Evolutionary conservation across 2,797 vertebrate species (phyloP).

Genomic region (Rhabdophis nuchalis): DNA sequence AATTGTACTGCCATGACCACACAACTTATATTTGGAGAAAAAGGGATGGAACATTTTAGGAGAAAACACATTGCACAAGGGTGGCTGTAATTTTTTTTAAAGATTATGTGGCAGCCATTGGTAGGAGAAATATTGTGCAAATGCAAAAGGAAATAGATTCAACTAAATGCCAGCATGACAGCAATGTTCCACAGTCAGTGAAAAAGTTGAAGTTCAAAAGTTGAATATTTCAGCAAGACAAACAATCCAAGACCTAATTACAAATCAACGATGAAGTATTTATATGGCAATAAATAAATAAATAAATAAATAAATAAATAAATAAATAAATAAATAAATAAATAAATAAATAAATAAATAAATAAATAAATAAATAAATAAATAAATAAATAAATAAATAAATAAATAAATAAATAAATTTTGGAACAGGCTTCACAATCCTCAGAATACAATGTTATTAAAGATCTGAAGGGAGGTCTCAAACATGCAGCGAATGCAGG

Average conservation of each 20-base stretch:
- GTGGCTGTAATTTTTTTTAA: background rate
- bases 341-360: no score
- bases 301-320: no score
- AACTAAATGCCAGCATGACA: background rate
- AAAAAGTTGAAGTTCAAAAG: background rate
- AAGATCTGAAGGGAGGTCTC: background rate
- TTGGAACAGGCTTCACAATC: background rate
- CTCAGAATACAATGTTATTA: background rate
- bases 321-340: no score
- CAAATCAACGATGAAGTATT: background rate
- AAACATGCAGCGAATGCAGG: background rate
- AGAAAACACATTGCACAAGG: background rate
- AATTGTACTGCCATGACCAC: background rate
- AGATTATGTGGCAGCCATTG: background rate
- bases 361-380: no score
- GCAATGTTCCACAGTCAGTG: background rate
- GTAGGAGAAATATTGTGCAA: background rate
- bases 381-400: no score
- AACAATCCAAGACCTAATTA: background rate
- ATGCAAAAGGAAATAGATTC: background rate
- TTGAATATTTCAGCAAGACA: background rate
- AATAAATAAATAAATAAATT: background rate
- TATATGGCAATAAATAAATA: background rate
- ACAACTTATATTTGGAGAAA: background rate
- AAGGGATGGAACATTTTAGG: background rate